These are phyloP conservation scores for Arvicanthis niloticus DNA, from an alignment of 2,113 vertebrate genomes.

Conservation along the genomic window DNA sequence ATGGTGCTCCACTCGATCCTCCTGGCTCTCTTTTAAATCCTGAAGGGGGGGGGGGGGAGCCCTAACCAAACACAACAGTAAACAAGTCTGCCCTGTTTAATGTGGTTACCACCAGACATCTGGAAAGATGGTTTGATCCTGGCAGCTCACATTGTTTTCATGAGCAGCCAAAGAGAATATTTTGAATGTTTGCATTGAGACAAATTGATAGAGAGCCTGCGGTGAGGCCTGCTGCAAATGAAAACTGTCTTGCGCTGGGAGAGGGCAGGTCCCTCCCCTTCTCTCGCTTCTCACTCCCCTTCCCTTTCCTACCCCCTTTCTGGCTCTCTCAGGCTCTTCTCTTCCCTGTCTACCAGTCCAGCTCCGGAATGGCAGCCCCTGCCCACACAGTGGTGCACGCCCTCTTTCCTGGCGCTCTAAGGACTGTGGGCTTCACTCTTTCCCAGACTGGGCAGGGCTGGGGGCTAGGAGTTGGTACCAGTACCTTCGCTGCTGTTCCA, in stretches of 20 bases:
- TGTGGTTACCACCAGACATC: conserved; percentile 85
- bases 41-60: neutral
- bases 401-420: conserved; percentile 54
- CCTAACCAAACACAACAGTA: conserved; percentile 82
- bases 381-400: conserved; percentile 54
- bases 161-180: conserved; percentile 81
- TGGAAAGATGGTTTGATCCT: conserved; percentile 88
- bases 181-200: conserved; percentile 79
- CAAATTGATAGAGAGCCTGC: conserved; percentile 83
- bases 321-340: neutral
- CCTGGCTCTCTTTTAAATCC: conserved; percentile 68
- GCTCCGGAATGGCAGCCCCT: neutral
- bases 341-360: neutral
- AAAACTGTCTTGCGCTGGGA: conserved; percentile 48
- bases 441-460: conserved; percentile 66
- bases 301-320: neutral
- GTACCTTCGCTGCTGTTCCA: neutral
- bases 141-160: conserved; percentile 82
- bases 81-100: conserved; percentile 80
- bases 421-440: neutral
- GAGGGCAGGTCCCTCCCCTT: neutral
- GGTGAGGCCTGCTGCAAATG: conserved; percentile 72
- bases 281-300: neutral
- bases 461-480: neutral
- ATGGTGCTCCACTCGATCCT: conserved; percentile 41